Evolutionary conservation across 2,797 vertebrate genomes (phyloP), one percentile per base, ranked within the genome.

Genomic region (Characodon lateralis): DNA sequence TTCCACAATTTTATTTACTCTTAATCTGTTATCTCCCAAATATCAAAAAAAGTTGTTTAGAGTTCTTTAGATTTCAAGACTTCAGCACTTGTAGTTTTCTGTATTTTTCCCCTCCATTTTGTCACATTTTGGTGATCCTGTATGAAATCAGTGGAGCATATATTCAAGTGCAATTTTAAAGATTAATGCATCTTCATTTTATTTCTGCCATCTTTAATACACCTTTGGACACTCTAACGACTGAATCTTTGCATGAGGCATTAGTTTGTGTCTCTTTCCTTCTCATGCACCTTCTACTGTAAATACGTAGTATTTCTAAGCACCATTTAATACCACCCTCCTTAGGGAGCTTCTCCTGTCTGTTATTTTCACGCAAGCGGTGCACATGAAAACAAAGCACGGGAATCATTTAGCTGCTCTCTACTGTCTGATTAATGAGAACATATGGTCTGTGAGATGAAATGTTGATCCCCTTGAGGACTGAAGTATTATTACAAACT

Each of bases 381-480:
- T 22, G 51, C 41, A 58, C 35, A 63, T 31, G 46, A 80, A 79
- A 73, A 48, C 66, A 80, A 71, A 79, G 71, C 35, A 8, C 14
- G 28, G 43, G 28, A 58, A 71, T 82, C 22, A 78, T 79, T 76
- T 26, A 58, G 71, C 72, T 78, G 20, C 53, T 14, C 65, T 78
- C 74, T 83, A 16, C 71, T 50, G 22, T 82, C 69, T 87, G 85
- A 87, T 79, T 86, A 81, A 90, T 81, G 79, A 86, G 55, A 59
- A 58, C 48, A 51, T 46, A 18, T 2, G 26, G 73, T 73, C 74
- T 80, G 3, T 39, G 72, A 87, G 78, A 78, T 63, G 72, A 81
- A 80, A 74, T 6, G 77, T 73, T 85, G 80, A 89, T 88, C 83
- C 79, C 73, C 51, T 71, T 72, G 50, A 75, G 39, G 79, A 55